Evolutionary conservation across 1,140 invertebrate genomes (phyloP).

Genomic region (Heliothis virescens): DNA sequence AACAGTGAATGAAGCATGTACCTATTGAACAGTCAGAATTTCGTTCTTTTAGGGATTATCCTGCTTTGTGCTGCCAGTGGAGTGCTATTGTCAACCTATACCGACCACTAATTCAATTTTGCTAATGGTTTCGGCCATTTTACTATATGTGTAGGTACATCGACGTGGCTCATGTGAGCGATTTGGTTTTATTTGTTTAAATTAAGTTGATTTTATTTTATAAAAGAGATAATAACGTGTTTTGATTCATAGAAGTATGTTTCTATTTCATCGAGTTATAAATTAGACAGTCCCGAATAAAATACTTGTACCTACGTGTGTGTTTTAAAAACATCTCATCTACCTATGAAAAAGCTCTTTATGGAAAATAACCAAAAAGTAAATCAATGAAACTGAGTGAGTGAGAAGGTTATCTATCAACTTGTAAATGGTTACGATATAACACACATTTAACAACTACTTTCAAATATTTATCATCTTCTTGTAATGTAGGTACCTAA

Average conservation of each 20-base stretch:
- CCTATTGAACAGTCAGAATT: constrained; percentile 43
- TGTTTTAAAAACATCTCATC: too few relatives aligned
- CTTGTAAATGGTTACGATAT: too few relatives aligned
- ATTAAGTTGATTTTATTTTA: background rate
- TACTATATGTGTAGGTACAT: constrained; percentile 27
- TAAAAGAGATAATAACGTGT: background rate
- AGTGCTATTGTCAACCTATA: constrained; percentile 70
- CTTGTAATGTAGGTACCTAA: background rate
- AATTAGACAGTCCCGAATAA: too few relatives aligned
- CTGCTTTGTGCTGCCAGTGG: constrained; percentile 57
- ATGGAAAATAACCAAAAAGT: too few relatives aligned
- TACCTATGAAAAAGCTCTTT: too few relatives aligned
- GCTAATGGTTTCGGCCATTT: constrained; percentile 72
- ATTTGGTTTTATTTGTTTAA: background rate
- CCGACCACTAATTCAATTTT: constrained; percentile 75
- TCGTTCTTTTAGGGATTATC: constrained; percentile 62
- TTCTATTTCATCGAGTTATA: too few relatives aligned
- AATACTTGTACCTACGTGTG: too few relatives aligned
- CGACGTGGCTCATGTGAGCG: background rate
- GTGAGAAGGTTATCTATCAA: too few relatives aligned
- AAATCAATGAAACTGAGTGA: too few relatives aligned
- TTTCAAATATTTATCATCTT: background rate
- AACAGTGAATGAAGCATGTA: constrained; percentile 49
- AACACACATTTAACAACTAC: background rate
- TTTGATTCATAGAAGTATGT: too few relatives aligned